A percentile compares a stretch with the other conserved stretches of the same genome.
Evolutionary conservation across 2,797 vertebrate species (phyloP).

Genomic region (Columba guinea): DNA sequence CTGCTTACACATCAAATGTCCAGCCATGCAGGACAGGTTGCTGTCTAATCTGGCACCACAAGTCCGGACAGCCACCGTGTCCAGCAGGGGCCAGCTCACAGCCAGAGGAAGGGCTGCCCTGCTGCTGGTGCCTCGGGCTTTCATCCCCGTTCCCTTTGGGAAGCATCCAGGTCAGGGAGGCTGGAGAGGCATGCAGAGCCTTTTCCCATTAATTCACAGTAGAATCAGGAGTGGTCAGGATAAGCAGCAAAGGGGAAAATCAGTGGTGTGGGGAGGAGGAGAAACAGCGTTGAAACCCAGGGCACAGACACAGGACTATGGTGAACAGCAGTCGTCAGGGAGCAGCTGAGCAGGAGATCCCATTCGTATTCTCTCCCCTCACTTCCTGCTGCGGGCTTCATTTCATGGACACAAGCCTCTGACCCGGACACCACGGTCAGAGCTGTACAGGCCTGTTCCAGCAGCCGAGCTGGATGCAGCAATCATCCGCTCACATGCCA

Average conservation of each 20-base stretch:
- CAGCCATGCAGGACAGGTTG: not conserved
- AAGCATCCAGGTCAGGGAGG: not conserved
- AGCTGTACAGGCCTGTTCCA: not conserved
- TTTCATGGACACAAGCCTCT: not conserved
- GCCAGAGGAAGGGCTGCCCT: not conserved
- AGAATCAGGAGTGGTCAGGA: not conserved
- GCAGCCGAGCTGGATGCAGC: not conserved
- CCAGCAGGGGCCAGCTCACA: not conserved
- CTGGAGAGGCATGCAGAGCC: not conserved
- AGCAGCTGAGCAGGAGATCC: not conserved
- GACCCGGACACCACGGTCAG: not conserved
- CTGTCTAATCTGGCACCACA: fast-evolving
- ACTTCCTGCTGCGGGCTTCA: not conserved
- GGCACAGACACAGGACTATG: not conserved
- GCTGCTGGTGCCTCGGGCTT: not conserved
- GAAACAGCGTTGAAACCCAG: not conserved
- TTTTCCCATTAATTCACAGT: not conserved
- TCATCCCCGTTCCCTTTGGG: not conserved
- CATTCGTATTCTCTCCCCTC: not conserved
- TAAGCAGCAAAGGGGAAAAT: not conserved
- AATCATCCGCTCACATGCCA: not conserved
- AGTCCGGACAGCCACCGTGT: not conserved
- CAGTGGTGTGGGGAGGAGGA: not conserved
- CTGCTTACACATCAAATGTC: not conserved
- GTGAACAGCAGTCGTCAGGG: fast-evolving